phyloP scores from a whole-genome alignment of 2,113 vertebrate genomes.

The Strix aluco region DNA sequence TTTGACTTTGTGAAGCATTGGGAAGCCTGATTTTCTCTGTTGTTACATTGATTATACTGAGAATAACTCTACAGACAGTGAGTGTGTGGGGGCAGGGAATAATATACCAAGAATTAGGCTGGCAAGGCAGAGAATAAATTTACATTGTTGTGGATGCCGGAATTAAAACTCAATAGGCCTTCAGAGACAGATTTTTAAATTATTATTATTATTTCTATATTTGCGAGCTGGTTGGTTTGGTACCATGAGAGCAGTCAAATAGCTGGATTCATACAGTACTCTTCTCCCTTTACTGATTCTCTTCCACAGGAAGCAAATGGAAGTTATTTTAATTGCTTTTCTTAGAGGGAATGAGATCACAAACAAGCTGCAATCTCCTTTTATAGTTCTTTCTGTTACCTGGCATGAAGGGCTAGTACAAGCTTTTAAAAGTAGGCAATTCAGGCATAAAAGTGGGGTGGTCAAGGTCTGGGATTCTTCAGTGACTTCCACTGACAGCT shows the following conservation, averaged over 20 bases:
- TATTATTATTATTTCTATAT: not conserved
- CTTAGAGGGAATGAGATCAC: not conserved
- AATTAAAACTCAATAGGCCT: not conserved
- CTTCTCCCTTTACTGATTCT: not conserved
- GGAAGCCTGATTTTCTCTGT: not conserved
- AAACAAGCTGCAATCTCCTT: constrained; percentile 30
- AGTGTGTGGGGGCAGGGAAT: not conserved
- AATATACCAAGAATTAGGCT: not conserved
- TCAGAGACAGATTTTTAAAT: not conserved
- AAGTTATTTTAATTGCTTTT: constrained; percentile 39
- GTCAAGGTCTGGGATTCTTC: constrained; percentile 44
- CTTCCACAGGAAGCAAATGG: not conserved
- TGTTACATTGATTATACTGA: not conserved
- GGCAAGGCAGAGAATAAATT: not conserved
- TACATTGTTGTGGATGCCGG: not conserved
- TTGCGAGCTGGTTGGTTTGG: not conserved
- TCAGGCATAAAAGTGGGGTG: constrained; percentile 1
- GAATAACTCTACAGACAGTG: not conserved
- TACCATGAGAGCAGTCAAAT: not conserved
- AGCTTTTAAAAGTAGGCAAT: constrained; percentile 30
- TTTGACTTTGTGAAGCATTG: not conserved
- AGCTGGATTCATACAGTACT: not conserved
- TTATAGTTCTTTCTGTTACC: constrained; percentile 16
- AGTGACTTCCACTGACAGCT: constrained; percentile 21
- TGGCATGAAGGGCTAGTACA: not conserved